Percentiles rank a stretch among this genome's conserved stretches.
Conservation (phyloP, 2,888 invertebrate genomes). For the Anoplius nigerrimus region DNA sequence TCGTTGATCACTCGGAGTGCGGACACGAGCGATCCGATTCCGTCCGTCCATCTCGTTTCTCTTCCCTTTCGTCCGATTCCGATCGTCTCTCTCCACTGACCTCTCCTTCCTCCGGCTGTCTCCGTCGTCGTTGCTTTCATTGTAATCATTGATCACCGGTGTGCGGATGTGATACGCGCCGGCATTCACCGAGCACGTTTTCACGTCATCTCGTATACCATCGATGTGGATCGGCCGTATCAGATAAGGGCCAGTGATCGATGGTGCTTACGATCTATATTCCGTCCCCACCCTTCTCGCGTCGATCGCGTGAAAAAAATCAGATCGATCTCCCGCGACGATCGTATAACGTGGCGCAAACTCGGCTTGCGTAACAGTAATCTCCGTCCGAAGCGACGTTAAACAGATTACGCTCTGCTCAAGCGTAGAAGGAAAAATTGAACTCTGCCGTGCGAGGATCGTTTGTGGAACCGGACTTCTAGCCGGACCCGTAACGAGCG, state of each 20-base stretch:
- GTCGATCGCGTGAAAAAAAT: not conserved
- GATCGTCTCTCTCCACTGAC: conserved; percentile 7
- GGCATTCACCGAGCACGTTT: conserved; percentile 5
- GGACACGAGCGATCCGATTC: conserved; percentile 39
- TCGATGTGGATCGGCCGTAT: not conserved
- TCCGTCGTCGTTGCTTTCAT: not conserved
- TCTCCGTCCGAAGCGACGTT: conserved; percentile 41
- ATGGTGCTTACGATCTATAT: conserved; percentile 8
- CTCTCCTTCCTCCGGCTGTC: not conserved
- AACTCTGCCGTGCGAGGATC: too few species aligned
- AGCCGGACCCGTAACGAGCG: too few species aligned
- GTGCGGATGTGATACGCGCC: not conserved
- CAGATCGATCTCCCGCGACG: not conserved
- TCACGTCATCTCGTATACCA: conserved; percentile 2
- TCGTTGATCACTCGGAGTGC: too few species aligned
- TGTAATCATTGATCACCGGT: conserved; percentile 6
- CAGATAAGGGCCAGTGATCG: conserved; percentile 3
- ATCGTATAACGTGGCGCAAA: too few species aligned
- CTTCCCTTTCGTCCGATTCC: conserved; percentile 31
- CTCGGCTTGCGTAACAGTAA: not conserved
- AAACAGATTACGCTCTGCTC: conserved; percentile 63
- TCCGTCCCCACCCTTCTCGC: not conserved
- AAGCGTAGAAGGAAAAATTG: not conserved
- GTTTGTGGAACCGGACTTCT: too few species aligned
- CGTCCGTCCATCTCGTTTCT: conserved; percentile 30